Percentiles rank a stretch among this genome's conserved stretches.
Evolutionary conservation across 1,140 invertebrate species (phyloP).

Genomic region (Phenacoccus solenopsis): DNA sequence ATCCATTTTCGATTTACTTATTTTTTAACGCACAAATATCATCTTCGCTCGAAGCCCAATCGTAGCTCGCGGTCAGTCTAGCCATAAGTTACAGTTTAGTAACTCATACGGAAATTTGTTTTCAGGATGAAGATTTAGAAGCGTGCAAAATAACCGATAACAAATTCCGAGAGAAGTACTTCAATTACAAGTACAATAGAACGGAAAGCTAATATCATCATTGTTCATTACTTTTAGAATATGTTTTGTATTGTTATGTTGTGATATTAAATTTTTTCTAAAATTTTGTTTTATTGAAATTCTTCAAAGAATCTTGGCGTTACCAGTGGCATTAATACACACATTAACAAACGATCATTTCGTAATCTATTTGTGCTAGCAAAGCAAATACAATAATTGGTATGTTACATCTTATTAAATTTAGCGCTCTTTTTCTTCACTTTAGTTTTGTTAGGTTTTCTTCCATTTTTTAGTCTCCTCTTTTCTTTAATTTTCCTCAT

Average conservation of each 20-base stretch:
- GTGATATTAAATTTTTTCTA: neutral
- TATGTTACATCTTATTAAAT: conserved; percentile 22
- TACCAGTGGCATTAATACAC: too few relatives aligned
- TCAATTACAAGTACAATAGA: neutral
- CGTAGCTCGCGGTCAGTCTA: too few relatives aligned
- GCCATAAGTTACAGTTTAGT: too few relatives aligned
- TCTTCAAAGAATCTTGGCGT: too few relatives aligned
- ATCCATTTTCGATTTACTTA: too few relatives aligned
- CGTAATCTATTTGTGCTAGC: too few relatives aligned
- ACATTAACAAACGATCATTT: too few relatives aligned
- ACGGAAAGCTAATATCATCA: neutral
- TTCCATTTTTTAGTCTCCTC: conserved; percentile 24
- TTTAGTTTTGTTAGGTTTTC: conserved; percentile 23
- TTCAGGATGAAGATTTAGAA: neutral
- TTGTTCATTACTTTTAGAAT: too few relatives aligned
- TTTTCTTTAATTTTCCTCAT: conserved; percentile 27
- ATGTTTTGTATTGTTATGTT: neutral
- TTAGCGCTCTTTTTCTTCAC: conserved; percentile 22
- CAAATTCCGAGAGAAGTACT: neutral
- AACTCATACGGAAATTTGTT: neutral
- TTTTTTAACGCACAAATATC: too few relatives aligned
- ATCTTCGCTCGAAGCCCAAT: too few relatives aligned
- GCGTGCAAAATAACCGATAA: neutral
- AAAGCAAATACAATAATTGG: neutral
- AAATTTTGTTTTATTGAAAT: too few relatives aligned